These are phyloP conservation scores for Anticlea derivata DNA, from an alignment of 2,888 invertebrate species.

Conservation along the genomic window DNA sequence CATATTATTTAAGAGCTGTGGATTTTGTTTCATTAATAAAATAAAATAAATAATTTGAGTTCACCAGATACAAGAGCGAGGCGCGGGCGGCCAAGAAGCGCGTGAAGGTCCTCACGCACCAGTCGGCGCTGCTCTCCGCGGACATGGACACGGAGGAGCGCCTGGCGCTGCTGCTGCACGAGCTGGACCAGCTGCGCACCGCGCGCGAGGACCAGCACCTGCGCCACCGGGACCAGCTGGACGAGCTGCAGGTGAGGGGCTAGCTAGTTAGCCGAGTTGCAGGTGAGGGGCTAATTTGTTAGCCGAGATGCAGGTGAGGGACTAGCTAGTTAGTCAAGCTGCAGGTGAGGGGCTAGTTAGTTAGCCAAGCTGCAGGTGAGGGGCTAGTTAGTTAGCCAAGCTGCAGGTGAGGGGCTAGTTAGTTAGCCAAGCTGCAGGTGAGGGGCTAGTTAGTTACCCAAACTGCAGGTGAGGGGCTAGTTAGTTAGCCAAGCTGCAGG, in stretches of 20 bases:
- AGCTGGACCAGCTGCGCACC: constrained; percentile 85
- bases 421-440: constrained; percentile 85
- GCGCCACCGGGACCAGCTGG: constrained; percentile 81
- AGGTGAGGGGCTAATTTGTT: no score
- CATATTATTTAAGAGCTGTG: no score
- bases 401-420: constrained; percentile 84
- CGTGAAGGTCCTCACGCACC: constrained; percentile 85
- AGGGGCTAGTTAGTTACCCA: no score
- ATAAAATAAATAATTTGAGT: not conserved
- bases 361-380: no score
- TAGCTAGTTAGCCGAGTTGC: no score
- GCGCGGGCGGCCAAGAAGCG: constrained; percentile 85
- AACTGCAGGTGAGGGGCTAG: no score
- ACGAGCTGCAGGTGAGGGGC: constrained; percentile 81
- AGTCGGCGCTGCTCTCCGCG: constrained; percentile 86
- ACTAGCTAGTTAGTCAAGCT: constrained; percentile 84
- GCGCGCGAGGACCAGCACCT: constrained; percentile 85
- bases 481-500: no score
- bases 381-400: no score
- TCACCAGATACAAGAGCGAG: constrained; percentile 76
- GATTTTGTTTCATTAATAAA: no score
- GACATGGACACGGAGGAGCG: constrained; percentile 83
- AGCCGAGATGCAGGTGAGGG: no score
- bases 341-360: constrained; percentile 78
- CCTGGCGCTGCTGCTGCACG: constrained; percentile 81